A percentile compares a stretch with the other conserved stretches of the same genome.
These are phyloP conservation scores for Calliphora vicina DNA, from an alignment of 1,140 invertebrate genomes.

Conservation along the genomic window DNA sequence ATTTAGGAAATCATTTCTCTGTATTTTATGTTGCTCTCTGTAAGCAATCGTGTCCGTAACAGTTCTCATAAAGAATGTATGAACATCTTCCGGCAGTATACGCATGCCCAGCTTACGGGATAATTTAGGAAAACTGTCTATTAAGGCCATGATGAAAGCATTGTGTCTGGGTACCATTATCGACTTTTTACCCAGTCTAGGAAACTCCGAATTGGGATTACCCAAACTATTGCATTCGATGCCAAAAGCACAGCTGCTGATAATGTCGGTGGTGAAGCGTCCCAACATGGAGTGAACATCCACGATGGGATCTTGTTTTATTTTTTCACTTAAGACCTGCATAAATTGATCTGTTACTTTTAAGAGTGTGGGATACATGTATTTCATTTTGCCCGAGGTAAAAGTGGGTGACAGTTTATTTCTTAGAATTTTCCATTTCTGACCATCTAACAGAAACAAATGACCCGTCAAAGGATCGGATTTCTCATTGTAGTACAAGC, in stretches of 20 bases:
- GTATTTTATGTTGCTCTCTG: slow-evolving; percentile 64
- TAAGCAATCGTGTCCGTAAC: slow-evolving; percentile 64
- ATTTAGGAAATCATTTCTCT: slow-evolving; percentile 68
- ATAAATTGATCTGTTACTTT: slow-evolving; percentile 56
- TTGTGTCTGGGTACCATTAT: slow-evolving; percentile 49
- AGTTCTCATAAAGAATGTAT: slow-evolving; percentile 65
- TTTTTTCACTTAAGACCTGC: slow-evolving; percentile 42
- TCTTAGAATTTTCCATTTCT: slow-evolving; percentile 70
- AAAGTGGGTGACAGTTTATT: slow-evolving; percentile 69
- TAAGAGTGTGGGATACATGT: slow-evolving; percentile 66
- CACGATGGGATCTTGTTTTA: slow-evolving; percentile 38
- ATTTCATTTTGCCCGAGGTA: slow-evolving; percentile 70
- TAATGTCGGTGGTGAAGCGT: slow-evolving; percentile 71
- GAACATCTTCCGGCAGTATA: slow-evolving; percentile 60
- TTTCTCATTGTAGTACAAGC: slow-evolving; percentile 63
- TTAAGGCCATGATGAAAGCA: slow-evolving; percentile 48
- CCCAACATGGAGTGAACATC: slow-evolving; percentile 63
- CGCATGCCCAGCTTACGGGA: slow-evolving; percentile 48
- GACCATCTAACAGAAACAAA: slow-evolving; percentile 66
- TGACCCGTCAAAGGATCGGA: slow-evolving; percentile 66
- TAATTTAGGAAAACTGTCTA: slow-evolving; percentile 50
- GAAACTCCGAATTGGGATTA: slow-evolving; percentile 67
- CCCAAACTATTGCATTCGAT: slow-evolving; percentile 67
- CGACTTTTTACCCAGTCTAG: slow-evolving; percentile 53
- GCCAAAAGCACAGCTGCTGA: slow-evolving; percentile 70